phyloP scores from a whole-genome alignment of 2,888 invertebrate genomes.

The Willowsia nigromaculata region DNA sequence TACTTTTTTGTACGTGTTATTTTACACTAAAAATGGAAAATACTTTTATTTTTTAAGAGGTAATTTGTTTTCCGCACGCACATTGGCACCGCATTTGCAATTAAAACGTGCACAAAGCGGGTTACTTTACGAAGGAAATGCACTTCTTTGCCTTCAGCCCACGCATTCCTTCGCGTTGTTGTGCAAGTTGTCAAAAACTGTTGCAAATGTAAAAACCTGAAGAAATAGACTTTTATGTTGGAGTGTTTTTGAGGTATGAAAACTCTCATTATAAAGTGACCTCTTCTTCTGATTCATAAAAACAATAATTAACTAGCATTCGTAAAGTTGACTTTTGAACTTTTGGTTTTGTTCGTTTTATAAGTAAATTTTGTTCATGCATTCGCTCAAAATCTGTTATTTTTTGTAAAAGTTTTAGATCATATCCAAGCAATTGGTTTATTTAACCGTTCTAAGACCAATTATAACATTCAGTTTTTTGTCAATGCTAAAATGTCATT shows the following conservation, averaged over 20 bases:
- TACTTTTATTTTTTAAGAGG: too few relatives aligned
- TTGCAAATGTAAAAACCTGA: background rate
- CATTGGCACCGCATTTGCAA: too few relatives aligned
- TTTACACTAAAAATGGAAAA: too few relatives aligned
- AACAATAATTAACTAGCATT: background rate
- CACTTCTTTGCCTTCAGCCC: conserved; percentile 31
- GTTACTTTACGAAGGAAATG: conserved; percentile 27
- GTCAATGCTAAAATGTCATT: too few relatives aligned
- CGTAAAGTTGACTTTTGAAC: background rate
- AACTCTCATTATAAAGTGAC: background rate
- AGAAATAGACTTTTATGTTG: background rate
- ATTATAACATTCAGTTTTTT: too few relatives aligned
- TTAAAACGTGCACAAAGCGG: background rate
- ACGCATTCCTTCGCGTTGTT: conserved; percentile 1
- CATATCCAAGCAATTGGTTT: too few relatives aligned
- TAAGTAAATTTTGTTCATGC: background rate
- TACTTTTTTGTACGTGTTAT: too few relatives aligned
- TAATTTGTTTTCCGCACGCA: too few relatives aligned
- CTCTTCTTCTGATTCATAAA: background rate
- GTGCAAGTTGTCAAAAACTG: too few relatives aligned
- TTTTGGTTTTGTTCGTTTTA: background rate
- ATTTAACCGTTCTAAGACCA: background rate
- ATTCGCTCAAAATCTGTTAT: background rate
- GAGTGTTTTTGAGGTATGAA: background rate
- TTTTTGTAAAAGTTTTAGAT: background rate